Percentiles rank a stretch among this genome's conserved stretches.
Evolutionary conservation across 2,888 invertebrate genomes (phyloP).

Genomic region (Thumatha senex): DNA sequence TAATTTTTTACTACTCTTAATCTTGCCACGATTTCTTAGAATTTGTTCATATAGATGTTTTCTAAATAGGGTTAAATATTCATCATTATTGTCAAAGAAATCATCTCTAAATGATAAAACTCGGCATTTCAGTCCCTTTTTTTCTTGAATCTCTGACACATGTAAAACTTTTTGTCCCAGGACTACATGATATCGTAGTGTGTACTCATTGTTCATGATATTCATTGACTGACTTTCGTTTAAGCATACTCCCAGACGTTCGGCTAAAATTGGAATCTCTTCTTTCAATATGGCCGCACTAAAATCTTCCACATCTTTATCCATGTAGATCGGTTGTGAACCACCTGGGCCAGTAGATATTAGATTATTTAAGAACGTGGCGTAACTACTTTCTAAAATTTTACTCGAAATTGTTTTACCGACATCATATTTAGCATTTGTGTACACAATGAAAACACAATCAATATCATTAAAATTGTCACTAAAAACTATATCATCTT

Average conservation of each 20-base stretch:
- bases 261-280: constrained; percentile 13
- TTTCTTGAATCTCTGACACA: constrained; percentile 14
- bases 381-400: not conserved
- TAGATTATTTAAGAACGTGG: constrained; percentile 8
- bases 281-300: constrained; percentile 14
- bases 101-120: constrained; percentile 8
- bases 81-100: constrained; percentile 17
- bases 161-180: constrained; percentile 16
- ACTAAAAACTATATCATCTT: constrained; percentile 13
- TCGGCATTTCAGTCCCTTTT: constrained; percentile 5
- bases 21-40: constrained; percentile 2
- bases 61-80: constrained; percentile 8
- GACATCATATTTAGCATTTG: constrained; percentile 15
- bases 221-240: constrained; percentile 9
- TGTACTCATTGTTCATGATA: constrained; percentile 18
- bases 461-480: constrained; percentile 19
- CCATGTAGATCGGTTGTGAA: constrained; percentile 6
- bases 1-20: constrained; percentile 5
- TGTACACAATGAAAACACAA: constrained; percentile 27
- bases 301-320: constrained; percentile 14
- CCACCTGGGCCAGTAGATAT: constrained; percentile 18
- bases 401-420: constrained; percentile 6
- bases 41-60: constrained; percentile 2
- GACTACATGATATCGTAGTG: constrained; percentile 27
- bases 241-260: constrained; percentile 7